Evolutionary conservation across 2,888 invertebrate genomes (phyloP), one percentile per base, ranked within the genome.

Genomic region (Rhagophthalmus giganteus): DNA sequence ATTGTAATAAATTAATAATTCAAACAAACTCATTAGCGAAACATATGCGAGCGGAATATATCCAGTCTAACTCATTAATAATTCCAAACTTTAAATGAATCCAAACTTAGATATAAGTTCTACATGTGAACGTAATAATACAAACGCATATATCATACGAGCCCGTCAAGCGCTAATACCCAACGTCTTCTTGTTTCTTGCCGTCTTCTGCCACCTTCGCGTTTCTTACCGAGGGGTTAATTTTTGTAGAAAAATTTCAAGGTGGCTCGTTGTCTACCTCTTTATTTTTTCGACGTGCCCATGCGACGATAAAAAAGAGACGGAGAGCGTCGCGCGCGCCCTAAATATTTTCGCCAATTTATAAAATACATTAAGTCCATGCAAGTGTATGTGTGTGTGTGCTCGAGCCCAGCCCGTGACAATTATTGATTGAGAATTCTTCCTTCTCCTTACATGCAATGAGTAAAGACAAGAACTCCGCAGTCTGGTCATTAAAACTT

Each of bases 391-490:
- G 50, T 55, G 42, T 41, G 37, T 41, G 13, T 33, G 32, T 52
- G 47, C 37, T 34, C 38, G 40, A 57, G 64, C 63, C 67, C 63
- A 63, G 61, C 65, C 80, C 81, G 81, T 81, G 81, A 82, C 81
- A 82, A 82, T 82, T 82, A 82, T 82, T 81, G 81, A 82, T 82
- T 82, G 81, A 80, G 80, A 81, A 81, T 81, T 81, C 81, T 81
- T 81, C 80, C 81, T 69, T 71, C 69, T 64, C 66, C 70, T 70
- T 70, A 68, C 69, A 71, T 70, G 69, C 69, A 72, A 70, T 68
- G 68, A 69, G 70, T 63, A 71, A 70, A 70, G 69, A 70, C 70
- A 70, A 66, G 65, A 64, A 66, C 63, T 57, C 59, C 57, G 62
- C 62, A 60, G 65, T 58, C 61, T 68, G 70, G 73, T 74, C 73